These are phyloP conservation scores for Sycophila sp. DNA, from an alignment of 1,140 invertebrate genomes.

Conservation along the genomic window DNA sequence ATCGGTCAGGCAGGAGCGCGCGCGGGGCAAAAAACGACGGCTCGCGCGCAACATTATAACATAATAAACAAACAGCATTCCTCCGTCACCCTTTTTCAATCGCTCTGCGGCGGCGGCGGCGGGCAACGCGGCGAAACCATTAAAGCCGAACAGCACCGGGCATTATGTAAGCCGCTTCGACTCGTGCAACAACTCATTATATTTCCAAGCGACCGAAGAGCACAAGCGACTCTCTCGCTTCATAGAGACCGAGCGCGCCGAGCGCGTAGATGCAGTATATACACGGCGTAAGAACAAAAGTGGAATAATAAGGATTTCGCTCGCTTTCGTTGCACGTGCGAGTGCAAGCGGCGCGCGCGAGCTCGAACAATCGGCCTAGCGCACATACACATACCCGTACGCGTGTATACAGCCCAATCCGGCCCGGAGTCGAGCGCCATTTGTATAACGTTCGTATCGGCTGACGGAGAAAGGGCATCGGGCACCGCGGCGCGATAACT, in stretches of 20 bases:
- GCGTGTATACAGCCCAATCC: too few species aligned
- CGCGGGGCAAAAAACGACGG: background rate
- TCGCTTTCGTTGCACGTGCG: background rate
- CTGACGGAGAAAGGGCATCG: background rate
- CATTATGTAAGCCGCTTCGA: background rate
- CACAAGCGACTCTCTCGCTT: background rate
- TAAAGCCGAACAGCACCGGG: background rate
- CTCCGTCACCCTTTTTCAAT: conserved; percentile 4
- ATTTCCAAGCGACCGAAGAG: conserved; percentile 13
- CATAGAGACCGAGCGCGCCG: too few species aligned
- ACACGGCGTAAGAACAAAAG: conserved; percentile 3
- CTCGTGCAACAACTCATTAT: conserved; percentile 3
- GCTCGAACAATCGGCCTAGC: background rate
- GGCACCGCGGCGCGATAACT: background rate
- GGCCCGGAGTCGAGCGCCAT: too few species aligned
- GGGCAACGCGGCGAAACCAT: conserved; percentile 5
- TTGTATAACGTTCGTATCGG: too few species aligned
- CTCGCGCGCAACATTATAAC: background rate
- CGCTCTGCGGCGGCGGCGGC: background rate
- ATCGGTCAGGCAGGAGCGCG: background rate
- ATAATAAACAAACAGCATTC: conserved; percentile 19
- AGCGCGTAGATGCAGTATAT: too few species aligned
- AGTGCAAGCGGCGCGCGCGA: background rate
- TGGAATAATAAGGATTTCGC: conserved; percentile 15
- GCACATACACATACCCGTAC: too few species aligned